Percentiles rank a stretch among this genome's conserved stretches.
Evolutionary conservation across 2,797 vertebrate genomes (phyloP).

Genomic region (Borostomias antarcticus): DNA sequence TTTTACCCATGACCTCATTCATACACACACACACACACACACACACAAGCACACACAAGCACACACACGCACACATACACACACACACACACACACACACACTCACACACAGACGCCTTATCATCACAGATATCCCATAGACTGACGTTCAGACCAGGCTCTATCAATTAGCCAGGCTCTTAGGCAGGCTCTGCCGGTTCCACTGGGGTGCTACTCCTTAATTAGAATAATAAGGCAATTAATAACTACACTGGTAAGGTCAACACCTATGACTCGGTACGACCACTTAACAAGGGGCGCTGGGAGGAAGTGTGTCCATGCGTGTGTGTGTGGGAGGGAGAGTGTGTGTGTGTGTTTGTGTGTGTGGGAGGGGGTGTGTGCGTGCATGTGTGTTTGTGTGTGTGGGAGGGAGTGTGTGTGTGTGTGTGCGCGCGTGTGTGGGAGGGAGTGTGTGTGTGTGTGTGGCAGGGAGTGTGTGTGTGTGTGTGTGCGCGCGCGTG

Average conservation of each 20-base stretch:
- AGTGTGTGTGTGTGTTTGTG: conserved; percentile 13
- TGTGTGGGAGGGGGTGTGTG: not conserved
- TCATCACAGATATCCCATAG: conserved; percentile 44
- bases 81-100: conserved; percentile 9
- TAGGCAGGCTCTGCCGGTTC: conserved; percentile 56
- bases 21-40: conserved; percentile 11
- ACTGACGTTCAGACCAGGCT: conserved; percentile 72
- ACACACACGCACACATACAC: conserved; percentile 3
- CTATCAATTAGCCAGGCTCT: conserved; percentile 71
- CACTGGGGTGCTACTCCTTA: conserved; percentile 64
- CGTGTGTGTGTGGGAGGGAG: not conserved
- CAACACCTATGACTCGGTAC: conserved; percentile 55
- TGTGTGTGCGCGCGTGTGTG: not conserved
- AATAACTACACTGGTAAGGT: conserved; percentile 75
- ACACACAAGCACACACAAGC: not conserved
- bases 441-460: too few species aligned
- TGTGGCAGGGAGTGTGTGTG: too few species aligned
- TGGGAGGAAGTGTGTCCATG: conserved; percentile 3
- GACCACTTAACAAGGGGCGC: conserved; percentile 53
- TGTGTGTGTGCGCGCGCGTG: too few species aligned
- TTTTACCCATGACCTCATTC: too few species aligned
- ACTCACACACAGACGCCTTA: conserved; percentile 20
- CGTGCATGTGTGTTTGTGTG: not conserved
- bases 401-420: not conserved
- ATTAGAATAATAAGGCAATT: conserved; percentile 78